phyloP scores from a whole-genome alignment of 2,888 invertebrate genomes.

The Habrosyne pyritoides region DNA sequence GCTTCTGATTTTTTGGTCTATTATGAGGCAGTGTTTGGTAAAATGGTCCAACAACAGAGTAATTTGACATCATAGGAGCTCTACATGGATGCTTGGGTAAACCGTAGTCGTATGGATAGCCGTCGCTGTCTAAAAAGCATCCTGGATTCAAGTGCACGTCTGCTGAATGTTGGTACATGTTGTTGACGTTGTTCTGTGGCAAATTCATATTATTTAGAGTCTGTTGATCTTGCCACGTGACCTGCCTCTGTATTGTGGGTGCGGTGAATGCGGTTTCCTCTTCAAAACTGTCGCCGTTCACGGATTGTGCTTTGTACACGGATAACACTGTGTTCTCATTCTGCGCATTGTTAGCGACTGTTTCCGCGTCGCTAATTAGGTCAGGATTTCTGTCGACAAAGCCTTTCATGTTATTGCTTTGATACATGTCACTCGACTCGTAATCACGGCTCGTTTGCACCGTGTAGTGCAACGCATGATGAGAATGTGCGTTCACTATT shows the following conservation, averaged over 20 bases:
- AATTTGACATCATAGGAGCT: constrained; percentile 73
- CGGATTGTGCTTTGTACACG: constrained; percentile 72
- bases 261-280: constrained; percentile 73
- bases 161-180: constrained; percentile 86
- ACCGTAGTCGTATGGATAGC: constrained; percentile 91
- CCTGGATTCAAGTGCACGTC: constrained; percentile 90
- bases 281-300: constrained; percentile 65
- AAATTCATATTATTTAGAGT: constrained; percentile 70
- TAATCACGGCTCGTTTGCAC: constrained; percentile 81
- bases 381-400: constrained; percentile 90
- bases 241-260: constrained; percentile 75
- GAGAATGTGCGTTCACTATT: constrained; percentile 82
- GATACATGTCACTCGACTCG: constrained; percentile 80
- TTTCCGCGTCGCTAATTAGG: constrained; percentile 90
- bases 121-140: constrained; percentile 90
- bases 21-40: constrained; percentile 92
- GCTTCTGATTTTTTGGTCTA: constrained; percentile 83
- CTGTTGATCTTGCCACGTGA: constrained; percentile 83
- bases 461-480: constrained; percentile 81
- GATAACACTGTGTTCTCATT: constrained; percentile 75
- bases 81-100: constrained; percentile 86
- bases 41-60: constrained; percentile 78
- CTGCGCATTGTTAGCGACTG: constrained; percentile 76
- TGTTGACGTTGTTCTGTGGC: constrained; percentile 76
- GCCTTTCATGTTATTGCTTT: constrained; percentile 77